Evolutionary conservation across 2,888 invertebrate genomes (phyloP).

Genomic region (Diabrotica balteata): DNA sequence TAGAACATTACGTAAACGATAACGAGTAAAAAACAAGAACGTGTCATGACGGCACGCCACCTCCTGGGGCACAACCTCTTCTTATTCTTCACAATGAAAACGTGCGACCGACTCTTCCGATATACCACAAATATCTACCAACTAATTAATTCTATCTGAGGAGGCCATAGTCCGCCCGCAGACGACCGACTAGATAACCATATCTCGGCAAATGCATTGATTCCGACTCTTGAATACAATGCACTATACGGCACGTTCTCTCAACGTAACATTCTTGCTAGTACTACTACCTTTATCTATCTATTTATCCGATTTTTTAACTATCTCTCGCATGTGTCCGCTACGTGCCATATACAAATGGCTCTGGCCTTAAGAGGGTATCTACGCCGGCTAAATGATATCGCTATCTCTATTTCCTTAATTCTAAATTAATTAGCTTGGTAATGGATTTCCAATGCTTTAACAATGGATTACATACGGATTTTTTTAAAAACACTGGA

Average conservation of each 20-base stretch:
- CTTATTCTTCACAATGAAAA: conserved; percentile 13
- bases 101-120: conserved; percentile 9
- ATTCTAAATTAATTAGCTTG: no score
- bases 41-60: conserved; percentile 4
- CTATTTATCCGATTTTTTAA: conserved; percentile 7
- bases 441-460: no score
- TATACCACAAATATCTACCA: conserved; percentile 13
- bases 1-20: neutral
- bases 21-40: neutral
- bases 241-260: conserved; percentile 20
- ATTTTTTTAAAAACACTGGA: no score
- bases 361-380: neutral
- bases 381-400: neutral
- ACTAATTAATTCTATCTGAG: conserved; percentile 23
- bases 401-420: no score
- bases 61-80: conserved; percentile 7
- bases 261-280: conserved; percentile 14
- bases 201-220: conserved; percentile 13
- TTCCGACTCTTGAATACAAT: conserved; percentile 21
- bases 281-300: conserved; percentile 6
- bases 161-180: conserved; percentile 15
- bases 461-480: no score
- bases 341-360: conserved; percentile 7
- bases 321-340: conserved; percentile 8
- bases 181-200: conserved; percentile 21